phyloP scores from a whole-genome alignment of 2,797 vertebrate species.

The Pteropus rufus region DNA sequence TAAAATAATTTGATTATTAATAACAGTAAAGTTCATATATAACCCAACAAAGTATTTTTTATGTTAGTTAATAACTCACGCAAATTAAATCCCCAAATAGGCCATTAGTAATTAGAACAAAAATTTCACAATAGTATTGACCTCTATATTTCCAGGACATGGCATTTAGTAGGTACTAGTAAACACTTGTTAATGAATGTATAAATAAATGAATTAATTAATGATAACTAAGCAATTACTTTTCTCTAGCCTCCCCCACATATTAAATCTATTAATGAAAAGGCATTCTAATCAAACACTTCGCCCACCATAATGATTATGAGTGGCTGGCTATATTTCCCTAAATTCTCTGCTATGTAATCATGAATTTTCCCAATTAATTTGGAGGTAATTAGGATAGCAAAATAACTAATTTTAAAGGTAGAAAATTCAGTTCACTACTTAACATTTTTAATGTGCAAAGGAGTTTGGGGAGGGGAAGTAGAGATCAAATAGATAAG shows the following conservation, averaged over 20 bases:
- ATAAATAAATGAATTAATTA: background rate
- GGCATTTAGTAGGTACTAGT: background rate
- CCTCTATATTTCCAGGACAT: background rate
- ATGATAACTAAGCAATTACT: background rate
- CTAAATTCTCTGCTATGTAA: conserved; percentile 10
- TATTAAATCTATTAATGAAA: conserved; percentile 8
- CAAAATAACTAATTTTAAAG: conserved; percentile 19
- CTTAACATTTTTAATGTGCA: background rate
- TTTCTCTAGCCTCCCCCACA: conserved; percentile 13
- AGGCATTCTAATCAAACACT: background rate
- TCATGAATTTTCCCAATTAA: conserved; percentile 35
- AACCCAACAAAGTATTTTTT: conserved; percentile 12
- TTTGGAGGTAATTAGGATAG: background rate
- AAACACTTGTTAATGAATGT: background rate
- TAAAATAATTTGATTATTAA: conserved; percentile 45
- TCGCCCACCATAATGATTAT: background rate
- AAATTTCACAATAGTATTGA: background rate
- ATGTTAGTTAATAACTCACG: conserved; percentile 16
- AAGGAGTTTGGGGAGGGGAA: background rate
- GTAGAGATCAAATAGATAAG: background rate
- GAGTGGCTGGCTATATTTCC: background rate
- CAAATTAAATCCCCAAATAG: conserved; percentile 7
- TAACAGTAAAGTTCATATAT: background rate
- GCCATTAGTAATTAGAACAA: background rate
- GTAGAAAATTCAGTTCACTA: background rate